Conservation (phyloP, 2,797 vertebrate species). For the Aldrovandia affinis region DNA sequence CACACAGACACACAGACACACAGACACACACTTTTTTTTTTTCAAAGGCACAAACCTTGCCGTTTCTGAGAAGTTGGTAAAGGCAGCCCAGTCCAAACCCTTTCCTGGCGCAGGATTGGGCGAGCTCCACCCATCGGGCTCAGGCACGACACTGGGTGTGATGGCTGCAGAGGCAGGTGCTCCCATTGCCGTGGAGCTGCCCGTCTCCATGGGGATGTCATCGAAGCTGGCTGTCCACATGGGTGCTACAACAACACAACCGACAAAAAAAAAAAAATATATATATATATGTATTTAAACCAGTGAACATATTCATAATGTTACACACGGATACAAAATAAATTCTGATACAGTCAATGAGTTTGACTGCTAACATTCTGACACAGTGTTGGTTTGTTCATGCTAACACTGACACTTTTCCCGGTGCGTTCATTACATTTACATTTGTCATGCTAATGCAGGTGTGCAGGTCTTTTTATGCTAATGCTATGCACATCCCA, state of each 20-base stretch:
- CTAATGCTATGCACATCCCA: too few relatives aligned
- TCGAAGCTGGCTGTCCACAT: conserved; percentile 95
- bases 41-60: conserved; percentile 74
- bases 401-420: too few relatives aligned
- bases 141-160: conserved; percentile 56
- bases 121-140: conserved; percentile 84
- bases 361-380: too few relatives aligned
- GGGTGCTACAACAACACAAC: conserved; percentile 73
- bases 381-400: background rate
- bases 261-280: background rate
- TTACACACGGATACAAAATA: conserved; percentile 2
- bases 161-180: conserved; percentile 45
- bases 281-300: too few relatives aligned
- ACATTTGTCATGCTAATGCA: too few relatives aligned
- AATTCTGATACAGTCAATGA: too few relatives aligned
- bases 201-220: conserved; percentile 93
- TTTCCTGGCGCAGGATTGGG: conserved; percentile 73
- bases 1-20: too few relatives aligned
- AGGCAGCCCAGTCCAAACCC: conserved; percentile 91
- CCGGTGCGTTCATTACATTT: too few relatives aligned
- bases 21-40: too few relatives aligned
- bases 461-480: too few relatives aligned
- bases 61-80: conserved; percentile 85
- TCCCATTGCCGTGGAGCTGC: conserved; percentile 73
- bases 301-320: background rate